phyloP scores from a whole-genome alignment of 2,113 vertebrate species.

The Chinchilla lanigera region DNA sequence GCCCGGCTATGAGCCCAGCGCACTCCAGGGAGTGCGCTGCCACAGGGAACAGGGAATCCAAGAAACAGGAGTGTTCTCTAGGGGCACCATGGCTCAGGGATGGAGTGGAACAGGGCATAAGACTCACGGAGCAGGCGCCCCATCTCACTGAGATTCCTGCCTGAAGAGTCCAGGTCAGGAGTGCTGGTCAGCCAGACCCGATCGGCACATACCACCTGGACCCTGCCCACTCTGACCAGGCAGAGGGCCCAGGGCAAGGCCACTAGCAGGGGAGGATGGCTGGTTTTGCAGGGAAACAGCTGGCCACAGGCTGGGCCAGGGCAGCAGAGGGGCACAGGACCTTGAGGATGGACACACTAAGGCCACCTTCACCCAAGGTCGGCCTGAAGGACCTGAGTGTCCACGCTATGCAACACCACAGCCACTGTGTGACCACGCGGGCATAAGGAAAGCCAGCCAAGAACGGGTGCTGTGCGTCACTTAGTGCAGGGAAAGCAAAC shows the following conservation, averaged over 20 bases:
- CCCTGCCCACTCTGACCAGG: neutral
- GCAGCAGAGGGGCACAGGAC: neutral
- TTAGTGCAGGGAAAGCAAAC: neutral
- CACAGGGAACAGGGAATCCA: slow-evolving; percentile 84
- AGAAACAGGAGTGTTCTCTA: slow-evolving; percentile 81
- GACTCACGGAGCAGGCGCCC: neutral
- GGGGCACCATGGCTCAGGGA: neutral
- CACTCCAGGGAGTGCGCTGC: neutral
- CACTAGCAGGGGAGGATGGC: neutral
- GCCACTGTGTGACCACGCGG: neutral
- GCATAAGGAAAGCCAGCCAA: neutral
- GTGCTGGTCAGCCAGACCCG: neutral
- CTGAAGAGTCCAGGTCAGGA: neutral
- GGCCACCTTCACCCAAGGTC: too few relatives aligned
- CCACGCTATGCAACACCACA: neutral
- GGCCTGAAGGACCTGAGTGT: too few relatives aligned
- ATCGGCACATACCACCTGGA: neutral
- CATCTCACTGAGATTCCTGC: neutral
- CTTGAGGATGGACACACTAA: neutral
- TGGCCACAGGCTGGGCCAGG: neutral
- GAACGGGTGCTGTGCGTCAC: accelerated
- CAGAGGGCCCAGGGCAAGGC: neutral
- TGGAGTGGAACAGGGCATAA: accelerated
- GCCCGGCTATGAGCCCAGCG: neutral
- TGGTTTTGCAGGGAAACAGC: neutral